These are phyloP conservation scores for Tipula vernalis DNA, from an alignment of 2,888 invertebrate genomes.

Conservation along the genomic window DNA sequence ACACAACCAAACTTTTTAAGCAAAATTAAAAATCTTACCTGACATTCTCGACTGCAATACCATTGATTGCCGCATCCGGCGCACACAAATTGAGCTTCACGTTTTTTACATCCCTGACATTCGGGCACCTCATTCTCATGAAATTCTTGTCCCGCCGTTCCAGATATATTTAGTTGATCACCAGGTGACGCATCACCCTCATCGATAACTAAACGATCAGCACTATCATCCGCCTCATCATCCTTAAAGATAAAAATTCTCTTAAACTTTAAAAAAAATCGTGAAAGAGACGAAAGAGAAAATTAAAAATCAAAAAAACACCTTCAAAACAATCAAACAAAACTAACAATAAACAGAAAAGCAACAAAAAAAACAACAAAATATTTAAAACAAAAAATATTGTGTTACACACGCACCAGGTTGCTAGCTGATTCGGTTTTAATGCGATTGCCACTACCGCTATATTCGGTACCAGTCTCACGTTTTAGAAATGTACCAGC, in stretches of 20 bases:
- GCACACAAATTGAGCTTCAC: slow-evolving; percentile 76
- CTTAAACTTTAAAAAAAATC: slow-evolving; percentile 6
- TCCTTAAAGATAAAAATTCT: slow-evolving; percentile 22
- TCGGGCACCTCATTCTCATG: slow-evolving; percentile 45
- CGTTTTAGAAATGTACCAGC: slow-evolving; percentile 16
- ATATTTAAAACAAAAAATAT: neutral
- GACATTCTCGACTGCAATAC: slow-evolving; percentile 89
- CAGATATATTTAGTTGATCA: slow-evolving; percentile 25
- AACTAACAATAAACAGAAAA: neutral
- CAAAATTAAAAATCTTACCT: slow-evolving; percentile 46
- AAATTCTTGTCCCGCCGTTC: slow-evolving; percentile 22
- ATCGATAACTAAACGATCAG: slow-evolving; percentile 46
- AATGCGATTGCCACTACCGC: neutral
- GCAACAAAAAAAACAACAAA: neutral
- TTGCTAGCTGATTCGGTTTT: neutral
- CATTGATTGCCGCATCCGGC: slow-evolving; percentile 86
- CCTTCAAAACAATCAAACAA: neutral
- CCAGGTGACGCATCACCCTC: slow-evolving; percentile 39
- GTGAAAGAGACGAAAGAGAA: neutral
- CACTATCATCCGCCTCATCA: slow-evolving; percentile 50
- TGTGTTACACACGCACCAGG: neutral
- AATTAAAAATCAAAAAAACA: neutral
- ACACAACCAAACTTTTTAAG: too few relatives aligned
- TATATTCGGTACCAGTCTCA: neutral
- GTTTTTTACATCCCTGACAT: slow-evolving; percentile 75